phyloP scores from a whole-genome alignment of 1,140 invertebrate species.

The Oscheius sp. region DNA sequence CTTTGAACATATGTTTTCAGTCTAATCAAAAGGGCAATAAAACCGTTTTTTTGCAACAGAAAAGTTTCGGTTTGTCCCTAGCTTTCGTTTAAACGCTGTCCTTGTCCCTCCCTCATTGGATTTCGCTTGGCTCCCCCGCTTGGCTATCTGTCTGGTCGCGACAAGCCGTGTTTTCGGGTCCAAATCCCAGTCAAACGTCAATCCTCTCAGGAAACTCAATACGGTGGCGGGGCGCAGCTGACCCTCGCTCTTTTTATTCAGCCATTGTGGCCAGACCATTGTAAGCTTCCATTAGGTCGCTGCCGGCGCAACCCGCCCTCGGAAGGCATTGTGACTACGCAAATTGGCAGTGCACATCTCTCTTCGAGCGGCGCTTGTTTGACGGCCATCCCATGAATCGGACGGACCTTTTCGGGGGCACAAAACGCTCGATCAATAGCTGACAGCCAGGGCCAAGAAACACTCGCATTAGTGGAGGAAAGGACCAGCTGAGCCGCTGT shows the following conservation, averaged over 20 bases:
- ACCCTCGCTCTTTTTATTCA: no score
- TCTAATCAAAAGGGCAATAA: constrained; percentile 31
- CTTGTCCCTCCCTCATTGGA: constrained; percentile 16
- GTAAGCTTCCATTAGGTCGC: no score
- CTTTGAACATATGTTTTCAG: no score
- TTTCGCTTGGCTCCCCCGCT: not conserved
- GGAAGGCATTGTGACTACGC: no score
- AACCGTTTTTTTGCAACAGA: not conserved
- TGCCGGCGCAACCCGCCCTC: no score
- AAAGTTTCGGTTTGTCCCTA: constrained; percentile 4
- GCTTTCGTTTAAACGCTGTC: not conserved
- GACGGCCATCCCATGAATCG: not conserved
- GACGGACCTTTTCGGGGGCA: constrained; percentile 5
- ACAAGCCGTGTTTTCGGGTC: not conserved
- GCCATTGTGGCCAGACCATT: no score
- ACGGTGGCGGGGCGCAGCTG: not conserved
- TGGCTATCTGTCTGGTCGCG: not conserved
- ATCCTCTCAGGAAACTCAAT: not conserved
- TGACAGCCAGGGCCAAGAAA: not conserved
- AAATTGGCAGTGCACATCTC: no score
- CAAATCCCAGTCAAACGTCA: not conserved
- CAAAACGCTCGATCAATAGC: not conserved
- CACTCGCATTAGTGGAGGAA: constrained; percentile 7
- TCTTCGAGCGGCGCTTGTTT: not conserved
- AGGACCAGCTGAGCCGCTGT: constrained; percentile 11